Base-by-base conservation (phyloP, 2,888 invertebrate species). In the Euspilapteryx auroguttella region DNA sequence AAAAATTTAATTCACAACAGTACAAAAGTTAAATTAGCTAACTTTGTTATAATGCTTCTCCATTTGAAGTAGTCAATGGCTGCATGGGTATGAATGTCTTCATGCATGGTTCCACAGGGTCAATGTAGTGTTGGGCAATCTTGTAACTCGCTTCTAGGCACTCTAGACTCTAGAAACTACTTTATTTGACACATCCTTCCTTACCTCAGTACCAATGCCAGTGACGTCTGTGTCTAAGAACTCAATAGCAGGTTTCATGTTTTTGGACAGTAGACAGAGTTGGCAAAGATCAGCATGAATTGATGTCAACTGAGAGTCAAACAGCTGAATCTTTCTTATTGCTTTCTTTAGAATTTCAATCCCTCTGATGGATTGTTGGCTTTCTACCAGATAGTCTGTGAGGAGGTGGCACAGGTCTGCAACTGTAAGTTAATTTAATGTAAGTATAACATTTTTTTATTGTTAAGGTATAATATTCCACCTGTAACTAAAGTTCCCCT, bases 221-320 rank as follows among this genome's bases (percentile, higher is more conserved):
- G 92, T 93, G 29, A 96, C 86, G 76, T 97, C 96, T 27, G 85
- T 83, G 49, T 96, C 89, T 38, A 98, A 78, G 55, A 93, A 87
- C 47, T 86, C 86, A 27, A 96, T 66, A 3, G 94, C 94, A 24
- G 94, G 90, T 54, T 94, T 94, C 64, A 96, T 86, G 58, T 91
- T 90, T 65, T 94, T 94, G 25, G 94, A 86, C 33, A 92, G 65
- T 27, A 98, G 79, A 66, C 96, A 94, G 11, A 97, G 77, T 61
- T 94, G 93, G 55, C 94, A 94, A 29, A 97, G 78, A 65, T 94
- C 94, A 10, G 94, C 89, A 68, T 98, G 97, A 39, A 97, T 86
- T 2, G 95, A 90, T 15, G 96, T 97, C 36, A 97, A 71, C 59
- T 96, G 95, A 9, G 91, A 87, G 44, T 92, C 89, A 62, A 85